A percentile compares a stretch with the other conserved stretches of the same genome.
Conservation (phyloP, 2,113 vertebrate genomes). For the Sinocyclocheilus anshuiensis region DNA sequence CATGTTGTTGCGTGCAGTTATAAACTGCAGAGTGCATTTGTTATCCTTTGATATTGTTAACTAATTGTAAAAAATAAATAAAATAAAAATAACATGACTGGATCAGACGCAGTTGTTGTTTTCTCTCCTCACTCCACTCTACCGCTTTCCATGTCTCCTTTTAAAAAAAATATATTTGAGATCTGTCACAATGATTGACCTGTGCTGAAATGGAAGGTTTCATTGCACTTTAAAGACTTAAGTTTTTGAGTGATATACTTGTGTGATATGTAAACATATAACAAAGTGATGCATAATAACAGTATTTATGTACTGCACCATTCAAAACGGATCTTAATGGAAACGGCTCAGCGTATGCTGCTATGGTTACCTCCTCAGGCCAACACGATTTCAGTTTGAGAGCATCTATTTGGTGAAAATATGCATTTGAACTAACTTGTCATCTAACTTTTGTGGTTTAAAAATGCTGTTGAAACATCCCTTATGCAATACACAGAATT, state of each 20-base stretch:
- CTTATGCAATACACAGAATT: background rate
- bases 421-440: background rate
- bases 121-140: no score
- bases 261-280: background rate
- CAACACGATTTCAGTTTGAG: background rate
- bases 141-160: no score
- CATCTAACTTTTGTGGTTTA: background rate
- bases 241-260: background rate
- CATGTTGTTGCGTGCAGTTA: no score
- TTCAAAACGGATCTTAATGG: background rate
- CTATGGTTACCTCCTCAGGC: background rate
- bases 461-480: background rate
- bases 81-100: no score
- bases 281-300: slow-evolving; percentile 1
- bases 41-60: no score
- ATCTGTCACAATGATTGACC: background rate
- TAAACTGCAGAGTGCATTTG: no score
- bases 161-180: background rate
- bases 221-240: background rate
- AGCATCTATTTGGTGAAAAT: slow-evolving; percentile 4
- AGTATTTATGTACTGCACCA: background rate
- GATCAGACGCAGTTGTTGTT: no score
- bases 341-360: background rate
- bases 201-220: background rate
- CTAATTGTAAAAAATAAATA: no score